Conservation (phyloP, 2,797 vertebrate genomes). For the Peromyscus attwateri region DNA sequence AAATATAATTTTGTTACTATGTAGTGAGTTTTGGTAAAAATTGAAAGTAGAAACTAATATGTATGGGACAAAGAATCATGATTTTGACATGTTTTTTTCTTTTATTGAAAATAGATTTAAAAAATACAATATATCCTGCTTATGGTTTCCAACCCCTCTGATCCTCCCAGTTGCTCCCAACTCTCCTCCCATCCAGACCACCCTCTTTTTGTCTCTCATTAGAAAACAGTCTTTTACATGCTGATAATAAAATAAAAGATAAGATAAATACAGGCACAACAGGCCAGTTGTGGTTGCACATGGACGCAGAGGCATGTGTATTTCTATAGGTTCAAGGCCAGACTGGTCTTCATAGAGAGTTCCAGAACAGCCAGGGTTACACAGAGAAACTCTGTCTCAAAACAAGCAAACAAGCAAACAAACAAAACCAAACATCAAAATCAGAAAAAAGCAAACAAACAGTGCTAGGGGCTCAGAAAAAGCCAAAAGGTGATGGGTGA, state of each 20-base stretch:
- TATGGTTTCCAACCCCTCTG: too few species aligned
- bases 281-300: not conserved
- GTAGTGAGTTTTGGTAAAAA: conserved; percentile 31
- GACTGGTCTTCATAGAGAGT: not conserved
- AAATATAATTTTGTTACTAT: not conserved
- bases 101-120: not conserved
- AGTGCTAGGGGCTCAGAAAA: not conserved
- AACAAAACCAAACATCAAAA: not conserved
- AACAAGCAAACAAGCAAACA: not conserved
- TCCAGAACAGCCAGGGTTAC: not conserved
- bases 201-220: not conserved
- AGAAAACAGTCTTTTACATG: not conserved
- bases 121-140: not conserved
- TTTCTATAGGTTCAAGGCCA: not conserved
- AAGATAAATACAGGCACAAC: not conserved
- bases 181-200: not conserved
- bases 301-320: not conserved
- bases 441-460: not conserved
- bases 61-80: not conserved
- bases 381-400: not conserved
- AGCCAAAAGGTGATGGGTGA: not conserved
- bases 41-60: conserved; percentile 33
- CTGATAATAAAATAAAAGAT: not conserved
- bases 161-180: not conserved
- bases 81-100: not conserved